These are phyloP conservation scores for Acanthopagrus latus DNA, from an alignment of 2,797 vertebrate genomes.

Conservation along the genomic window DNA sequence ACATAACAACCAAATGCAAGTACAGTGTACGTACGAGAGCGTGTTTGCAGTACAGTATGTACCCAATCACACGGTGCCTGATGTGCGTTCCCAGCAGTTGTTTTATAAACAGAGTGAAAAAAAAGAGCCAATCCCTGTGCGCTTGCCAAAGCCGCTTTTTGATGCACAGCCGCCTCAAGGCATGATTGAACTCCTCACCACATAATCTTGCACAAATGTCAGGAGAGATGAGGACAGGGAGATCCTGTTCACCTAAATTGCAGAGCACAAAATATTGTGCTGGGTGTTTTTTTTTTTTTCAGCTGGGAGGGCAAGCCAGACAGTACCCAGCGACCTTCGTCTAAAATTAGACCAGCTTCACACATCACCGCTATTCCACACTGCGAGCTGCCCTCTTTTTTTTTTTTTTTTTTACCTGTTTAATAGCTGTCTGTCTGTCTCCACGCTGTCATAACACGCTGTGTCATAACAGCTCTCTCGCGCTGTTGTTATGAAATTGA, in stretches of 20 bases:
- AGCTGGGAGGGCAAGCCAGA: constrained; percentile 29
- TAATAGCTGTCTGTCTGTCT: constrained; percentile 25
- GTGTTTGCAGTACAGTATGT: constrained; percentile 60
- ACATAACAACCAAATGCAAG: constrained; percentile 10
- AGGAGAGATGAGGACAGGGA: constrained; percentile 45
- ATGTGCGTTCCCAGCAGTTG: constrained; percentile 55
- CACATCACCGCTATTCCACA: constrained; percentile 32
- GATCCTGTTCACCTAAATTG: constrained; percentile 45
- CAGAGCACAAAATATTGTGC: constrained; percentile 37
- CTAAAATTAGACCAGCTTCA: constrained; percentile 57
- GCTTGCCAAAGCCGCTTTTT: constrained; percentile 50
- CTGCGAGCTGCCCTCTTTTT: constrained; percentile 6
- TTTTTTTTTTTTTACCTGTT: constrained; percentile 38
- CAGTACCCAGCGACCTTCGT: constrained; percentile 39
- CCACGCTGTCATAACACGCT: constrained; percentile 42
- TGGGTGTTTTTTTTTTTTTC: neutral
- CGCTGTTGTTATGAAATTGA: constrained; percentile 49
- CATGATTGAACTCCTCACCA: constrained; percentile 54
- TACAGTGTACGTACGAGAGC: neutral
- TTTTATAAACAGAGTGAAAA: constrained; percentile 61
- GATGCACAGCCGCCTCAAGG: constrained; percentile 55
- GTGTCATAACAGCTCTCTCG: constrained; percentile 51
- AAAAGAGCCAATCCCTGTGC: neutral
- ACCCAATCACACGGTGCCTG: constrained; percentile 11
- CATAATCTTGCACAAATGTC: constrained; percentile 46